phyloP scores from a whole-genome alignment of 1,140 invertebrate species.

The Drosophila pandora region DNA sequence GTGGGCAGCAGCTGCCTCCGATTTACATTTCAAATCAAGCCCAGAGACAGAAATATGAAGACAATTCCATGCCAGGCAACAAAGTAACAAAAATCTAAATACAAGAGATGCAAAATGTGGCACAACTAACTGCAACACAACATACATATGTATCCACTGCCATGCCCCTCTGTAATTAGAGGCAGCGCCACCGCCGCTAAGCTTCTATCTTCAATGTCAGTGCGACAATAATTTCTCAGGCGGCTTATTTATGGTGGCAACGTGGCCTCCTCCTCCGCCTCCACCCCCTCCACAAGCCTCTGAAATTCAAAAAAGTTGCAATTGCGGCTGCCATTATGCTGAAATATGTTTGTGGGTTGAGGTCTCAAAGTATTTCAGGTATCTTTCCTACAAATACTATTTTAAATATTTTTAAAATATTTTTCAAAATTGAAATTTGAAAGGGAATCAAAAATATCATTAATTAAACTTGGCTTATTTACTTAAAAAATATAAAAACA shows the following conservation, averaged over 20 bases:
- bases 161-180: slow-evolving; percentile 64
- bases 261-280: slow-evolving; percentile 2
- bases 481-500: too few species aligned
- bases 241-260: slow-evolving; percentile 56
- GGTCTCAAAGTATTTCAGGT: neutral
- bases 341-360: neutral
- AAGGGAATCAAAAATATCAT: too few species aligned
- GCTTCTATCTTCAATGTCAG: slow-evolving; percentile 75
- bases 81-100: slow-evolving; percentile 51
- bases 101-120: slow-evolving; percentile 70
- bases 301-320: slow-evolving; percentile 54
- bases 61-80: slow-evolving; percentile 14
- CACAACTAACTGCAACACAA: slow-evolving; percentile 70
- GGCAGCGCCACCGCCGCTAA: slow-evolving; percentile 46
- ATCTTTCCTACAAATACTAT: too few species aligned
- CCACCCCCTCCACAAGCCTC: slow-evolving; percentile 1
- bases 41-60: slow-evolving; percentile 27
- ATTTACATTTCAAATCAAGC: slow-evolving; percentile 46
- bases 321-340: slow-evolving; percentile 18
- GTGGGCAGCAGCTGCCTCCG: slow-evolving; percentile 41
- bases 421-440: too few species aligned
- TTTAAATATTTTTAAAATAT: too few species aligned
- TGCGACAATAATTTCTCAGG: slow-evolving; percentile 78
- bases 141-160: too few species aligned
- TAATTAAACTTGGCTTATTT: too few species aligned